Percentiles rank a stretch among this genome's conserved stretches.
phyloP scores from a whole-genome alignment of 2,888 invertebrate species.

The Cepaea hortensis region DNA sequence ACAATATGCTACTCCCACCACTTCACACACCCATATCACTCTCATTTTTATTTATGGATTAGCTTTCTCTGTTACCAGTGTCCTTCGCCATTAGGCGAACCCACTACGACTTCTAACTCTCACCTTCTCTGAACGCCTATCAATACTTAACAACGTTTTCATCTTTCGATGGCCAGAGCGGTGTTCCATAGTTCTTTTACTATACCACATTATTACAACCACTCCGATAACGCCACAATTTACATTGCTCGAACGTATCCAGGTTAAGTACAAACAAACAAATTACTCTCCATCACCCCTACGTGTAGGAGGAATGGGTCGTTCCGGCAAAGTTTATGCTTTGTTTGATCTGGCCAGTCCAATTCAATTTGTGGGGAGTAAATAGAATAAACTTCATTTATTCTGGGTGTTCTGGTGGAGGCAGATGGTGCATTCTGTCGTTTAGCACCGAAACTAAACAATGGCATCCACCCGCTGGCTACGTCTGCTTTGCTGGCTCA shows the following conservation, averaged over 20 bases:
- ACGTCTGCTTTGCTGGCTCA: background rate
- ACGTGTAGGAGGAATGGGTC: constrained; percentile 11
- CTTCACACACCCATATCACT: too few relatives aligned
- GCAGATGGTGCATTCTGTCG: constrained; percentile 36
- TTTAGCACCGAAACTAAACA: constrained; percentile 4
- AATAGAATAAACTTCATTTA: constrained; percentile 43
- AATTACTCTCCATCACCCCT: constrained; percentile 12
- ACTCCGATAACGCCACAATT: background rate
- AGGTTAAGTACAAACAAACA: background rate
- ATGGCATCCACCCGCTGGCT: background rate
- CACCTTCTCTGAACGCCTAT: too few relatives aligned
- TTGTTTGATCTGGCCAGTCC: constrained; percentile 47
- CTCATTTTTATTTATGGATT: too few relatives aligned
- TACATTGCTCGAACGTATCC: background rate
- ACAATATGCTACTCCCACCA: too few relatives aligned
- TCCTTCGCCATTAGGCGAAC: too few relatives aligned
- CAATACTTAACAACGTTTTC: too few relatives aligned
- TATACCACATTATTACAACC: too few relatives aligned
- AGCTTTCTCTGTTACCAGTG: too few relatives aligned
- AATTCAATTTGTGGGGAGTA: constrained; percentile 42
- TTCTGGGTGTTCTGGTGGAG: constrained; percentile 35
- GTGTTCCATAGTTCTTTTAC: too few relatives aligned
- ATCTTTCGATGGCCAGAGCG: too few relatives aligned
- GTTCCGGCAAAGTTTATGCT: constrained; percentile 37
- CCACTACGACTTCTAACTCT: too few relatives aligned